Evolutionary conservation across 2,797 vertebrate species (phyloP).

Genomic region (Peromyscus eremicus): DNA sequence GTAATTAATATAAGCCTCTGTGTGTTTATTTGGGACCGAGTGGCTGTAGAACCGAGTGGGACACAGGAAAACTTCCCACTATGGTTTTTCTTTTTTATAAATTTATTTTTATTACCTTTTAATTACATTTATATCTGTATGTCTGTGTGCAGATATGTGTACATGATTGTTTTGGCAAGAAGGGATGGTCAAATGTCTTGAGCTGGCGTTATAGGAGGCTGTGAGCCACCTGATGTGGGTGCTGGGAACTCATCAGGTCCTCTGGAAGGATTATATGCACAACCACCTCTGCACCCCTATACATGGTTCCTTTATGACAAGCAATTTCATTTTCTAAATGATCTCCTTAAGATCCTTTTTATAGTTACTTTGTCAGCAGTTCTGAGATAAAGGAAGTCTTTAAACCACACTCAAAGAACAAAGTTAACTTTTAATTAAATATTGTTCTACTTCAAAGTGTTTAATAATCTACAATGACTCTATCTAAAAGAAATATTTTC

Average conservation of each 20-base stretch:
- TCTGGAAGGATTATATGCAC: background rate
- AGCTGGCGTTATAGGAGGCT: background rate
- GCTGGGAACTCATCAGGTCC: background rate
- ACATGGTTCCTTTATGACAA: background rate
- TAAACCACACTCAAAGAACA: background rate
- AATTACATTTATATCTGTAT: background rate
- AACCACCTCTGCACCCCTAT: background rate
- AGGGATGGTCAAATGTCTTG: background rate
- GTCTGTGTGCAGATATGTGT: background rate
- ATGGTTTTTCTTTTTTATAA: background rate
- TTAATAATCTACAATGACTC: background rate
- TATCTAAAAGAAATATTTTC: background rate
- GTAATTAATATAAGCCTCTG: too few relatives aligned
- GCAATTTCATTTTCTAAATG: slow-evolving; percentile 20
- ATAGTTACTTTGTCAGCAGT: background rate
- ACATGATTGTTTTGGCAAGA: background rate
- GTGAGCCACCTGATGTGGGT: background rate
- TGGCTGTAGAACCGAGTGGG: too few relatives aligned
- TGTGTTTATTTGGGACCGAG: too few relatives aligned
- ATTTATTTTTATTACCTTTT: background rate
- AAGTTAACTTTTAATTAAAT: slow-evolving; percentile 15
- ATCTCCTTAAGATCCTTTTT: background rate
- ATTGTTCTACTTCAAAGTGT: background rate
- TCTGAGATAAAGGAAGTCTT: background rate
- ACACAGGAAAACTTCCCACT: too few relatives aligned